Percentiles rank a stretch among this genome's conserved stretches.
Conservation (phyloP, 2,888 invertebrate species). For the Copidosoma aretas region DNA sequence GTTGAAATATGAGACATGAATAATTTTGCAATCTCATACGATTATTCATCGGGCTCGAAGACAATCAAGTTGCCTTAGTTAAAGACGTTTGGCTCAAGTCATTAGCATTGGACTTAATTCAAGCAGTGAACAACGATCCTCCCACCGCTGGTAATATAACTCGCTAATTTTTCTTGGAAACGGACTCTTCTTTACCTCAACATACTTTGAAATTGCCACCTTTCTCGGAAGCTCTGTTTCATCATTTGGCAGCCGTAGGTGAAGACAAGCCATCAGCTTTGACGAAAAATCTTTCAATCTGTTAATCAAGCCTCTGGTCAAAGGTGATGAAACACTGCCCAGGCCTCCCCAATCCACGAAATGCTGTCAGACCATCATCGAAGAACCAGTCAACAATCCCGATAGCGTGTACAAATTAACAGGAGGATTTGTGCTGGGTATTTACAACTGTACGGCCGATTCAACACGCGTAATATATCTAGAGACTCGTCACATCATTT, state of each 20-base stretch:
- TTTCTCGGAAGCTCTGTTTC: constrained; percentile 82
- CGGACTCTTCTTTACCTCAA: constrained; percentile 56
- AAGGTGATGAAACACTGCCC: constrained; percentile 56
- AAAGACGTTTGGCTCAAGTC: constrained; percentile 85
- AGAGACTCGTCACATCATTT: background rate
- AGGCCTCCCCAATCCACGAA: constrained; percentile 66
- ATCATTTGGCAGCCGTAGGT: constrained; percentile 76
- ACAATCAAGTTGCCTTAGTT: constrained; percentile 79
- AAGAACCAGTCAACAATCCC: constrained; percentile 84
- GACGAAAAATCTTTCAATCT: constrained; percentile 78
- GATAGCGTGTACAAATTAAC: constrained; percentile 88
- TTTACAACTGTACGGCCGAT: background rate
- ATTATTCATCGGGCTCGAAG: constrained; percentile 83
- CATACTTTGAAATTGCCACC: constrained; percentile 60
- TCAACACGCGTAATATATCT: background rate
- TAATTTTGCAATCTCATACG: constrained; percentile 72
- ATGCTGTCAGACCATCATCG: constrained; percentile 81
- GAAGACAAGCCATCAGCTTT: constrained; percentile 87
- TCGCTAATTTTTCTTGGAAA: constrained; percentile 75
- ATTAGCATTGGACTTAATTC: constrained; percentile 79
- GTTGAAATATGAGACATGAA: background rate
- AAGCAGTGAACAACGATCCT: constrained; percentile 73
- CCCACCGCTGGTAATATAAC: constrained; percentile 77
- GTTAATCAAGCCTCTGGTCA: constrained; percentile 69
- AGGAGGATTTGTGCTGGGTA: constrained; percentile 85